Conservation (phyloP, 2,113 vertebrate species). For the Rhinichthys klamathensis region DNA sequence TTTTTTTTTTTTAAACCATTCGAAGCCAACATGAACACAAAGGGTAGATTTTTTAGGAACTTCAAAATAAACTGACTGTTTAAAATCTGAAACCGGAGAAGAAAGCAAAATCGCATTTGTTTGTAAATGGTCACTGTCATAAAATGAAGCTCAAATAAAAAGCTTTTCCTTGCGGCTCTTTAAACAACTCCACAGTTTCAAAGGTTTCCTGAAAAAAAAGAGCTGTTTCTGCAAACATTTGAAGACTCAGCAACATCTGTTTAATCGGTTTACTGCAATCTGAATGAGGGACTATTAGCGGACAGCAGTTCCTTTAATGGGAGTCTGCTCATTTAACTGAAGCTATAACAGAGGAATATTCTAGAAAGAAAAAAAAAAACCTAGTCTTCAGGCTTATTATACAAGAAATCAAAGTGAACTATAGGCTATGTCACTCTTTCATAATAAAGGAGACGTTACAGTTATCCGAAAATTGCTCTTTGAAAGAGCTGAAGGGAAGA, state of each 20-base stretch:
- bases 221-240: slow-evolving; percentile 13
- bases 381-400: slow-evolving; percentile 16
- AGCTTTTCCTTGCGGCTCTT: not conserved
- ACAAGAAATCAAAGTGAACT: slow-evolving; percentile 1
- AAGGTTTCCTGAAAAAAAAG: slow-evolving; percentile 7
- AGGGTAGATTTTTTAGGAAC: not conserved
- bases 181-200: not conserved
- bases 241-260: slow-evolving; percentile 29
- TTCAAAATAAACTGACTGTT: not conserved
- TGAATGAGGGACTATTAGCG: slow-evolving; percentile 19
- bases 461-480: slow-evolving; percentile 23
- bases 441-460: slow-evolving; percentile 35
- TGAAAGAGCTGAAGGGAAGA: slow-evolving; percentile 32
- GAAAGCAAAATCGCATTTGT: not conserved
- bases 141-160: not conserved
- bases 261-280: slow-evolving; percentile 30
- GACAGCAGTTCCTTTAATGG: slow-evolving; percentile 24
- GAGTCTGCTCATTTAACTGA: slow-evolving; percentile 22
- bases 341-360: not conserved
- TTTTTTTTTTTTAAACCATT: not conserved
- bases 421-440: not conserved
- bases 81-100: not conserved
- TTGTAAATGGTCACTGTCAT: slow-evolving; percentile 2
- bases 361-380: not conserved
- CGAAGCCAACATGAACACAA: not conserved